Evolutionary conservation across 2,888 invertebrate genomes (phyloP).

Genomic region (Lycia hirtaria): DNA sequence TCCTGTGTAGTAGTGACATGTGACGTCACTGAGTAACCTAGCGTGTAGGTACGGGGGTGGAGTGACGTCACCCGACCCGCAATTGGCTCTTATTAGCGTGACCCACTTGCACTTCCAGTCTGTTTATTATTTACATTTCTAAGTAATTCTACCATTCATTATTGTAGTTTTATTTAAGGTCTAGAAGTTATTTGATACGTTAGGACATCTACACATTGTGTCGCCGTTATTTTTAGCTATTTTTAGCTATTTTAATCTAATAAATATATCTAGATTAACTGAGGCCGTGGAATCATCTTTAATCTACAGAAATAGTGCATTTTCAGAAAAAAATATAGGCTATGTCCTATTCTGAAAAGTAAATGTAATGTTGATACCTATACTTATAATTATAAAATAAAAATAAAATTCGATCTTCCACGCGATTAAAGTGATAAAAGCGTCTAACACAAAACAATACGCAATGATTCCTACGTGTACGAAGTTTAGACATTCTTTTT

Average conservation of each 20-base stretch:
- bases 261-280: no score
- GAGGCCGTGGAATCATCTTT: no score
- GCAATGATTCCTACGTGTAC: no score
- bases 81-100: constrained; percentile 38
- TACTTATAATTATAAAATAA: no score
- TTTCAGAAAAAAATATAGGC: no score
- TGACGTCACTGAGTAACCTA: background rate
- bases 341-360: no score
- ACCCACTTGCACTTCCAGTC: constrained; percentile 28
- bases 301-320: no score
- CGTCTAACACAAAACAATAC: no score
- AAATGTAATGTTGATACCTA: no score
- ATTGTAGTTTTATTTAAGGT: constrained; percentile 21
- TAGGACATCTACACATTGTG: background rate
- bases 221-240: background rate
- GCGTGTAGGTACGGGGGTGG: constrained; percentile 11
- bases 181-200: background rate
- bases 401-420: no score
- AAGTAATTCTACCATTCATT: constrained; percentile 31
- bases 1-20: background rate
- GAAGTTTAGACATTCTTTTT: no score
- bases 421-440: no score
- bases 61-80: constrained; percentile 38
- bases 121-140: constrained; percentile 16
- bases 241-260: background rate